Base-by-base conservation (phyloP, 2,888 invertebrate genomes). In the Ennomos fuscantarius region DNA sequence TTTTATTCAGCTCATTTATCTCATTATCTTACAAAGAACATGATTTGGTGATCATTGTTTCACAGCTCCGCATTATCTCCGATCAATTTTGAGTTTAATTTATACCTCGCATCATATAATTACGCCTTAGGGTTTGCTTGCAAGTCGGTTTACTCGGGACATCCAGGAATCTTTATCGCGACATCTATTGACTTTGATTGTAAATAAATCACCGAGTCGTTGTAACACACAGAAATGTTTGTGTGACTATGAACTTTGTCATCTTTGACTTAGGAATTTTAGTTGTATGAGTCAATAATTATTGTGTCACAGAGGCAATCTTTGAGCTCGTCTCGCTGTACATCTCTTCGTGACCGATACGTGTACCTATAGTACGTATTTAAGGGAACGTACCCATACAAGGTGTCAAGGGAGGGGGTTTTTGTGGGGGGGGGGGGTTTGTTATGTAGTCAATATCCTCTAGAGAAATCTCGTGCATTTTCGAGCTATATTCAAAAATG, bases 171-270 rank as follows among this genome's bases (percentile, higher is more conserved):
- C 55, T 70, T 65, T 74, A 76, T 76, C 73, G 58, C 39, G 37
- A 60, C 69, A 75, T 73, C 70, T 69, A 65, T 72, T 70, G 70
- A 72, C 68, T 72, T 70, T 71, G 72, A 71, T 71, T 73, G 68
- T 60, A 68, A 52, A 45, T 52, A 52, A 39, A 52, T 52, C 15
- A 37, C 36, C 8, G 35, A 24, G 8, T 34, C 1, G 8, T 13
- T 32, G 11, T 6, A n/a, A 31, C 42, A 41, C 41, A 9, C 15
- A 24, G n/a, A 32, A 31, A 8, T 11, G n/a, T 32, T 42, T 31
- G 31, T 8, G 1, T 11, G 24, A 10, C 12, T 39, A 39, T 13
- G 13, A 13, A 11, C n/a, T 36, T 24, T 42, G 3, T 42, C 9
- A 15, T 1, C 10, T 24, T 24, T 24, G 6, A 24, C 6, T 24